phyloP scores from a whole-genome alignment of 1,140 invertebrate species.

The Drosophila tristis region DNA sequence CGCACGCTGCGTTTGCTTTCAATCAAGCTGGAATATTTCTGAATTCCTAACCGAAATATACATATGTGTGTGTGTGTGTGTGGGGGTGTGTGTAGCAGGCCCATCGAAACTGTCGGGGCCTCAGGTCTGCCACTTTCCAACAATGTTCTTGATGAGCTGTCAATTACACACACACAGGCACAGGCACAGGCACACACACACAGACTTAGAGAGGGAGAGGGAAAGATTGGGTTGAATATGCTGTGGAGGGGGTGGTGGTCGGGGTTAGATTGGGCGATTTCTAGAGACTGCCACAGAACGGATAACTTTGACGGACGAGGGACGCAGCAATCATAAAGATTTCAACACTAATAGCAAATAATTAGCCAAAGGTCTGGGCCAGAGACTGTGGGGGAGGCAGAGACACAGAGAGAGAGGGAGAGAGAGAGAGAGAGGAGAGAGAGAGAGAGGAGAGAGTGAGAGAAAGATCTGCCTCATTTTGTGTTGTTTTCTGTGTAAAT shows the following conservation, averaged over 20 bases:
- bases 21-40: conserved; percentile 70
- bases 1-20: conserved; percentile 72
- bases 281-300: conserved; percentile 5
- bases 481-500: conserved; percentile 26
- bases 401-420: conserved; percentile 9
- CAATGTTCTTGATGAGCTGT: conserved; percentile 78
- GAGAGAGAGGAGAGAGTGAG: conserved; percentile 20
- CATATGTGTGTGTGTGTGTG: neutral
- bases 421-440: conserved; percentile 28
- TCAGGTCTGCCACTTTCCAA: conserved; percentile 65
- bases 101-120: too few species aligned
- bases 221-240: neutral
- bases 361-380: conserved; percentile 70
- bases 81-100: neutral
- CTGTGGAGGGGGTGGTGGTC: too few species aligned
- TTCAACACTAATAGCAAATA: conserved; percentile 79
- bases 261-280: too few species aligned
- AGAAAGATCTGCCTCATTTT: neutral
- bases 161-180: conserved; percentile 68
- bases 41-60: neutral
- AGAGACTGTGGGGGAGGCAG: conserved; percentile 23
- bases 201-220: conserved; percentile 10
- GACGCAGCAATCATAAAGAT: conserved; percentile 65
- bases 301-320: conserved; percentile 42
- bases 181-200: conserved; percentile 19